These are phyloP conservation scores for Thysanoteuthis rhombus DNA, from an alignment of 2,888 invertebrate species.

Conservation along the genomic window DNA sequence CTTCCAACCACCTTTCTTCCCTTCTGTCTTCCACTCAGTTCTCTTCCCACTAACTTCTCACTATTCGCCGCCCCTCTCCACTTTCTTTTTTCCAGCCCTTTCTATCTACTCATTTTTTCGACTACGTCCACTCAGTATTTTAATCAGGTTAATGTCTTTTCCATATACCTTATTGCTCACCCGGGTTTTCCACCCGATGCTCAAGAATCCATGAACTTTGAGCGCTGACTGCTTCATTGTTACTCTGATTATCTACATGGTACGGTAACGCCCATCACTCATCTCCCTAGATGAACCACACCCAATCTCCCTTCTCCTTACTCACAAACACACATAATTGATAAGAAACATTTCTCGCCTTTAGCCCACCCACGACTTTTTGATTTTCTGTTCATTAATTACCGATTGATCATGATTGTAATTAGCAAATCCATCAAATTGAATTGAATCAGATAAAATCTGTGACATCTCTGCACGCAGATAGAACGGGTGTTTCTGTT, in stretches of 20 bases:
- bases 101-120: not conserved
- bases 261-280: not conserved
- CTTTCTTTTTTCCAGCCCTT: not conserved
- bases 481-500: not conserved
- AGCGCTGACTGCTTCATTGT: not conserved
- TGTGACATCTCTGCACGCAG: not conserved
- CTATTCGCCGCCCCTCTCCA: not conserved
- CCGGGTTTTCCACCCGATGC: not conserved
- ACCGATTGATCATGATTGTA: not conserved
- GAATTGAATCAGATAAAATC: not conserved
- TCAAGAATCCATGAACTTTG: not conserved
- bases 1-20: not conserved
- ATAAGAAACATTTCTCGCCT: not conserved
- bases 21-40: not conserved
- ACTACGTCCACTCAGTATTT: not conserved
- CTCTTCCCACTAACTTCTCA: not conserved
- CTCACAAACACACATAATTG: not conserved
- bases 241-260: not conserved
- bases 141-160: not conserved
- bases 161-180: not conserved
- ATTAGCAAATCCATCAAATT: not conserved
- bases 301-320: not conserved
- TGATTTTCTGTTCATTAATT: not conserved
- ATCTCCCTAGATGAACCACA: not conserved
- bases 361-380: not conserved